Base-by-base conservation (phyloP, 2,888 invertebrate species). In the Camponotus fellah region DNA sequence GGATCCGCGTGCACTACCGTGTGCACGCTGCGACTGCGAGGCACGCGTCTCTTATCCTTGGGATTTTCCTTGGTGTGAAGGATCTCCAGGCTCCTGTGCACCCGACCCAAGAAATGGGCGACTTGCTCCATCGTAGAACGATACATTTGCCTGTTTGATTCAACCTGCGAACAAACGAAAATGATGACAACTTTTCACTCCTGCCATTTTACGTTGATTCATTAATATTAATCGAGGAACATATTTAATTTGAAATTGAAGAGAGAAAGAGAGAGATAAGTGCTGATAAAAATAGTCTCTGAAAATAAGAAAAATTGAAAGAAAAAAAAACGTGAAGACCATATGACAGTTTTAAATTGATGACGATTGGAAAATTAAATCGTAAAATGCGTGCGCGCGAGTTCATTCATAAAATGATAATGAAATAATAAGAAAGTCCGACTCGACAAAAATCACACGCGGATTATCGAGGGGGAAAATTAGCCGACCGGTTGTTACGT, bases 141-240 rank as follows among this genome's bases (percentile, higher is more conserved):
- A 94, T 97, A 97, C 97, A 97, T 97, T 94, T 97, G 96, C 87
- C 97, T 95, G 94, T 96, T 97, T 76, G 96, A 96, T 94, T 97
- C 97, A 86, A 96, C 96, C 97, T 97, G 95, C 91, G 14, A 65
- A 37, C 49, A 40, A 68, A 34, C 32, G 40, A 37, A 14, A 26
- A 26, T 26, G 26, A 49, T 8, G 21, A 5, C 53, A 66, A 56
- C 12, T 56, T 53, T 17, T 3, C 0, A n/a, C 43, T 8, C 32
- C 12, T 8, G 17, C 4, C 21, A 6, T 6, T 10, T 53, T 5
- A 6, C 26, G 17, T 17, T 26, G 6, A 43, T 58, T n/a, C 32
- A 37, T 43, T 17, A 6, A 53, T 53, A 53, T n/a, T 5, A 53
- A 49, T 17, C 49, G 49, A n/a, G 53, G 3, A n/a, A n/a, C 6